Percentiles rank a stretch among this genome's conserved stretches.
Conservation (phyloP, 2,888 invertebrate genomes). For the Sarcophaga variegata region DNA sequence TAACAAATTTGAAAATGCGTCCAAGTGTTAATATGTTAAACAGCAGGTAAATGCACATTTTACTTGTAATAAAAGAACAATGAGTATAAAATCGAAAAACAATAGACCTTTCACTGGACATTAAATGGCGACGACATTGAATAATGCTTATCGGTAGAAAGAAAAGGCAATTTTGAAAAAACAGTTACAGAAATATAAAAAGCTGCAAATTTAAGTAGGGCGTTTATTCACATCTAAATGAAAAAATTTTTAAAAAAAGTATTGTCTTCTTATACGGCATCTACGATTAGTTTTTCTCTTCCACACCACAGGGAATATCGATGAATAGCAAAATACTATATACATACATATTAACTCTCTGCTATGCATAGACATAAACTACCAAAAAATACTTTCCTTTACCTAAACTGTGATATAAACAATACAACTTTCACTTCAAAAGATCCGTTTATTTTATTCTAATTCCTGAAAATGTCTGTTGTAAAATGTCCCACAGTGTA, state of each 20-base stretch:
- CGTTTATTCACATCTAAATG: background rate
- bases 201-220: conserved; percentile 13
- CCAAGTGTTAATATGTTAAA: conserved; percentile 68
- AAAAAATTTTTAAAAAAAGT: background rate
- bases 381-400: too few relatives aligned
- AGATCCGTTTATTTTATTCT: conserved; percentile 27
- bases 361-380: too few relatives aligned
- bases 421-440: background rate
- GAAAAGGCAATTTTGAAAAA: conserved; percentile 39
- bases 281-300: too few relatives aligned
- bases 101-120: too few relatives aligned
- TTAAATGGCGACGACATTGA: background rate
- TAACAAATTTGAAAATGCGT: too few relatives aligned
- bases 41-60: conserved; percentile 56
- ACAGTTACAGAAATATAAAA: conserved; percentile 14
- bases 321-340: too few relatives aligned
- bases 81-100: too few relatives aligned
- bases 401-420: background rate
- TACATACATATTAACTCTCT: too few relatives aligned
- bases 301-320: too few relatives aligned
- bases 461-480: conserved; percentile 26
- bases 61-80: background rate
- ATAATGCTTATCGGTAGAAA: background rate
- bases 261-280: too few relatives aligned
- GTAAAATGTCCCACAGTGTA: conserved; percentile 55